A percentile compares a stretch with the other conserved stretches of the same genome.
Evolutionary conservation across 2,888 invertebrate species (phyloP).

Genomic region (Parelbella ahira): DNA sequence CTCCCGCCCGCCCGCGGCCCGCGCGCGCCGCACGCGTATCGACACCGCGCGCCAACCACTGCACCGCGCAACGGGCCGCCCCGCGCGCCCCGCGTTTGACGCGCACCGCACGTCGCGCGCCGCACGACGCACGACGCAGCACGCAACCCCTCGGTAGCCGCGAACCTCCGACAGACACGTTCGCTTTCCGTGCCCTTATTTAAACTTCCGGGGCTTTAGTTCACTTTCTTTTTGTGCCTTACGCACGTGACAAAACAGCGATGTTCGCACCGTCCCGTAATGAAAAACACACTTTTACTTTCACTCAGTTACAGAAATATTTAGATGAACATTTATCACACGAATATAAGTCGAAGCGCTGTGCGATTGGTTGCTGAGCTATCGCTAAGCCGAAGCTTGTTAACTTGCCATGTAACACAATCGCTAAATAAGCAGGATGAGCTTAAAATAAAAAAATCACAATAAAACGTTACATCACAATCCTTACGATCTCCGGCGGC

Average conservation of each 20-base stretch:
- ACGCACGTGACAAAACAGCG: conserved; percentile 7
- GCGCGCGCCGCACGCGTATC: conserved; percentile 56
- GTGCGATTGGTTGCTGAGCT: conserved; percentile 8
- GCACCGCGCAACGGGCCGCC: conserved; percentile 52
- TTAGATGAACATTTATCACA: conserved; percentile 6
- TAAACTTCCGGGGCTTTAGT: conserved; percentile 39
- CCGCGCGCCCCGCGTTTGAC: conserved; percentile 37
- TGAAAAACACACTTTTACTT: conserved; percentile 4
- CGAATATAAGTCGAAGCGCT: conserved; percentile 7
- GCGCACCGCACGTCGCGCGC: conserved; percentile 41
- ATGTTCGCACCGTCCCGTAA: conserved; percentile 1
- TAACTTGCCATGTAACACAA: conserved; percentile 3
- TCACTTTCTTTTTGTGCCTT: conserved; percentile 38
- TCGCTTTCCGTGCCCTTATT: conserved; percentile 43
- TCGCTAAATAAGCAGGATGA: conserved; percentile 14
- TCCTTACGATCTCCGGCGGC: conserved; percentile 14
- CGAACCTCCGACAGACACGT: conserved; percentile 29
- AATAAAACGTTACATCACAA: conserved; percentile 28
- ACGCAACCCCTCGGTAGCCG: conserved; percentile 29
- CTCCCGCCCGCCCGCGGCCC: conserved; percentile 36
- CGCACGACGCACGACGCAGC: conserved; percentile 33
- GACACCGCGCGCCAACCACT: conserved; percentile 69
- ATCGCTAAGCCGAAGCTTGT: conserved; percentile 17
- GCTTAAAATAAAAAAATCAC: conserved; percentile 5
- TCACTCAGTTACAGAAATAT: conserved; percentile 1